Base-by-base conservation (phyloP, 2,888 invertebrate genomes). In the Patella caerulea region DNA sequence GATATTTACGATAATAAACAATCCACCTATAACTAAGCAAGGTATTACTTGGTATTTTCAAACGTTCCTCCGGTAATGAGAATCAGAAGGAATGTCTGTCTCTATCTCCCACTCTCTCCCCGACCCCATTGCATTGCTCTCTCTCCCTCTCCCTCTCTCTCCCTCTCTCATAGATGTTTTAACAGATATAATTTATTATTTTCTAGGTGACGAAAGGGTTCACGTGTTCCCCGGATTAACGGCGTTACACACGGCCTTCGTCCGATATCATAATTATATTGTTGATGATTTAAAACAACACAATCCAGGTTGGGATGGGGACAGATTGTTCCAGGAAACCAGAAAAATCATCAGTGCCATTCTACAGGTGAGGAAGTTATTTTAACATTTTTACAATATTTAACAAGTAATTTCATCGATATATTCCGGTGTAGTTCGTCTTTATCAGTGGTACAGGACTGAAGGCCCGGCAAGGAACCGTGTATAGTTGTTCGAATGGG, bases 101-200 rank as follows among this genome's bases (percentile, higher is more conserved):
- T 29, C 29, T 29, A 29, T 29, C 29, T 29, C 29, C 3, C 29
- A 2, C 29, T 29, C 29, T 29, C 29, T 3, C 29, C 29, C 29
- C 29, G 29, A 9, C 17, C 73, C 34, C 53, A n/a, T 54, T 73
- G 17, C 34, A 19, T 54, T 19, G 19, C 73, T 54, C 52, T 54
- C 76, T 55, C 55, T 71, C 76, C 55, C 54, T 55, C 71, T 76
- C 34, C 55, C 76, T 55, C 53, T 76, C 72, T 76, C 54, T 54
- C 71, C 54, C 53, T 76, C 71, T 71, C 71, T 76, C 75, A 74
- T 45, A 71, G 70, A 34, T 34, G 45, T 52, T 59, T 71, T 15
- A 72, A 29, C 72, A 53, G 34, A 17, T 71, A 52, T 74, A 5
- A 5, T 34, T 34, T 34, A 5, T 0, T 5, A 56, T 59, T 65